These are phyloP conservation scores for Melieria picta DNA, from an alignment of 2,888 invertebrate genomes.

Conservation along the genomic window DNA sequence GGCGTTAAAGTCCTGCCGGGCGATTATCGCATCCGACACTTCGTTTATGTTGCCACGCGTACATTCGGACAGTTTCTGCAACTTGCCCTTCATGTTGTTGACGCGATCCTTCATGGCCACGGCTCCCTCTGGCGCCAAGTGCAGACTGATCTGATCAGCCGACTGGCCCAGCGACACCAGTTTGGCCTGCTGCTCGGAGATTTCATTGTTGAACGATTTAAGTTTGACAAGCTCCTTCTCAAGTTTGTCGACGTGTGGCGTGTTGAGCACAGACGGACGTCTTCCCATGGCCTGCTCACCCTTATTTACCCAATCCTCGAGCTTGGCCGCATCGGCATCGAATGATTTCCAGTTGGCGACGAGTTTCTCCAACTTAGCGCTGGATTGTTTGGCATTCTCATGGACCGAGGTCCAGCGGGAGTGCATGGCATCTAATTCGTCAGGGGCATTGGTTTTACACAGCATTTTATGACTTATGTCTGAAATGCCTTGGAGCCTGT, in stretches of 20 bases:
- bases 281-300: constrained; percentile 73
- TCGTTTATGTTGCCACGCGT: constrained; percentile 81
- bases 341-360: constrained; percentile 85
- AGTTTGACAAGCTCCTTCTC: constrained; percentile 80
- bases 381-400: constrained; percentile 81
- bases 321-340: constrained; percentile 78
- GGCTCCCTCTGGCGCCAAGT: constrained; percentile 82
- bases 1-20: constrained; percentile 84
- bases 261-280: constrained; percentile 72
- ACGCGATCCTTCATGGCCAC: constrained; percentile 77
- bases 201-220: constrained; percentile 84
- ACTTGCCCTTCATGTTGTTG: constrained; percentile 77
- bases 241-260: constrained; percentile 78
- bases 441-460: constrained; percentile 79
- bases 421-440: constrained; percentile 85
- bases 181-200: constrained; percentile 86
- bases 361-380: constrained; percentile 80
- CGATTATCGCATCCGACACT: constrained; percentile 82
- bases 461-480: constrained; percentile 80
- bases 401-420: constrained; percentile 88
- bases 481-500: constrained; percentile 78
- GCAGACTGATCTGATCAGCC: constrained; percentile 81
- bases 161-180: constrained; percentile 81
- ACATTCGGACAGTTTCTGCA: constrained; percentile 79
- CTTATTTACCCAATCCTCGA: constrained; percentile 80